Base-by-base conservation (phyloP, 23 tunicate species). In the Pegea sp. region DNA sequence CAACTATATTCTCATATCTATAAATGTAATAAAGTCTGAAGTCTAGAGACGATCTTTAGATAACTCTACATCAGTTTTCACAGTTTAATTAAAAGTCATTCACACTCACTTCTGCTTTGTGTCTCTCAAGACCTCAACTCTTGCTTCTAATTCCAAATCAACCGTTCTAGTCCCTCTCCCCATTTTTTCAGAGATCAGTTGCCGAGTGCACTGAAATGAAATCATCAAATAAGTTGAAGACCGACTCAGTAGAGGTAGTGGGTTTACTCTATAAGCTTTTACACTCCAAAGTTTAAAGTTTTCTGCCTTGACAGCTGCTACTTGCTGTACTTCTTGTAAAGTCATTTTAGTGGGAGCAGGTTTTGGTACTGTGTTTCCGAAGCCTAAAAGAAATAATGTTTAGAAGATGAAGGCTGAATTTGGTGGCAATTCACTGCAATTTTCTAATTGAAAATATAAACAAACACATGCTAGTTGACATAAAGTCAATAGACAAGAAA, bases 81-180 rank as follows among this genome's bases (percentile, higher is more conserved):
- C n/a, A n/a, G n/a, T n/a, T n/a, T n/a, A n/a, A n/a, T n/a, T n/a
- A n/a, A n/a, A n/a, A n/a, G n/a, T n/a, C n/a, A n/a, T n/a, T n/a
- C n/a, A n/a, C 18, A 59, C 64, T 54, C 29, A 76, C 76, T 74
- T 84, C 58, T 61, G 44, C 29, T 75, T 87, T 24, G 96, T 87
- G 69, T 87, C 88, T 18, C 78, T 28, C n/a, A 87, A 52, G 33
- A 75, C 67, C 49, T 87, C 88, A 20, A 87, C 58, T 61, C 67
- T 87, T 22, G 88, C 96, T 49, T 87, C 96, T 18, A 87, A 43
- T 42, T 87, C 88, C 49, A 87, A 49, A 65, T 87, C 96, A 27
- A 87, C 78, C 18, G 96, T 87, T 42, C 64, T 64, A 28, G 96
- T 59, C 11, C 96, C 89, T 19, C 60, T 52, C 0, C 96, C 96